phyloP scores from a whole-genome alignment of 1,140 invertebrate genomes.

The Whitmania pigra region DNA sequence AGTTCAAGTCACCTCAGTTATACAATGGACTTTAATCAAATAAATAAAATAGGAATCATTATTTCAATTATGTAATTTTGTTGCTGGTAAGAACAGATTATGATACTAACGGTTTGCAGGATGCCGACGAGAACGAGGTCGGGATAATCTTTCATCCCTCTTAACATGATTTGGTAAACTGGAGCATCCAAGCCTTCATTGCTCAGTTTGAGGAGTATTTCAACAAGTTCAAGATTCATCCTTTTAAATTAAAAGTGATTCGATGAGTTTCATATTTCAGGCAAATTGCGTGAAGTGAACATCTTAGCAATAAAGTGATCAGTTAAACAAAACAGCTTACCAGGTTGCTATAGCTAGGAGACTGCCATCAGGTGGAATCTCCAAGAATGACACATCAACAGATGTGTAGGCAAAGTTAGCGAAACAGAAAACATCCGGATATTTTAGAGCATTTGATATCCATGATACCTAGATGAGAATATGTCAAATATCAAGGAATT shows the following conservation, averaged over 20 bases:
- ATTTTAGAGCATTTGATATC: slow-evolving; percentile 62
- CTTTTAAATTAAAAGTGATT: slow-evolving; percentile 26
- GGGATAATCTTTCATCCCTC: slow-evolving; percentile 82
- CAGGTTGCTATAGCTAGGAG: slow-evolving; percentile 81
- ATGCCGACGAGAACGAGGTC: slow-evolving; percentile 77
- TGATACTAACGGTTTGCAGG: slow-evolving; percentile 52
- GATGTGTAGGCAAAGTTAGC: slow-evolving; percentile 74
- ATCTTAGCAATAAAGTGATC: no score
- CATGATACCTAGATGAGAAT: slow-evolving; percentile 58
- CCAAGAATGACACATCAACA: slow-evolving; percentile 72
- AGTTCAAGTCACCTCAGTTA: no score
- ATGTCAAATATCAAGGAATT: not conserved
- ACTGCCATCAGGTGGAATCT: slow-evolving; percentile 76
- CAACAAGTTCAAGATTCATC: slow-evolving; percentile 53
- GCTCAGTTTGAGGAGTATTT: slow-evolving; percentile 68
- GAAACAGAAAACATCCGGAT: slow-evolving; percentile 85
- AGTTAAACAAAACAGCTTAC: slow-evolving; percentile 38
- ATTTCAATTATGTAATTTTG: no score
- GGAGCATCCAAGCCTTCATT: slow-evolving; percentile 81
- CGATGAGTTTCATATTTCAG: no score
- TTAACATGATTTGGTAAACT: no score
- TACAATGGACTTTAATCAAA: no score
- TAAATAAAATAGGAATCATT: no score
- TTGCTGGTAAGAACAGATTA: not conserved
- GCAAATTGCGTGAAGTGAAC: no score